Evolutionary conservation across 2,797 vertebrate genomes (phyloP).

Genomic region (Sebastes reedi): DNA sequence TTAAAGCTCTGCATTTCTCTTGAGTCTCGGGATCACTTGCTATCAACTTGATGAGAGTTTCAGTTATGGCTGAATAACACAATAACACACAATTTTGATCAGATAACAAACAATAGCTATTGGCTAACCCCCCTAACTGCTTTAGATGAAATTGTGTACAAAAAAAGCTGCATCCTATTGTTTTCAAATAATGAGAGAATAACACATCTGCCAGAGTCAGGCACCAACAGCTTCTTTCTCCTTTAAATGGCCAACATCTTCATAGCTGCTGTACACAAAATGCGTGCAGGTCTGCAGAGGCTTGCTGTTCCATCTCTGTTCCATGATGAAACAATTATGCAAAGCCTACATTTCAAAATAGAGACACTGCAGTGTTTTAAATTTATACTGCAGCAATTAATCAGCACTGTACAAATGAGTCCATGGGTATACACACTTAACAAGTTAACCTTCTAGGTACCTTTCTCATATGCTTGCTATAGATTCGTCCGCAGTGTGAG

Average conservation of each 20-base stretch:
- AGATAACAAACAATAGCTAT: neutral
- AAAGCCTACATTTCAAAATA: no score
- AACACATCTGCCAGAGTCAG: neutral
- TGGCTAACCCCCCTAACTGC: neutral
- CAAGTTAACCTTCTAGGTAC: no score
- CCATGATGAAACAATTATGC: no score
- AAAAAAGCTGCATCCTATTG: neutral
- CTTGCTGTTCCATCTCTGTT: no score
- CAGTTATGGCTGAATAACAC: neutral
- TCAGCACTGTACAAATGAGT: neutral
- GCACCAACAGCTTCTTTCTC: neutral
- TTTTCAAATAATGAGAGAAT: neutral
- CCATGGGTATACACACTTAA: neutral
- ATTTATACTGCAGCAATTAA: neutral
- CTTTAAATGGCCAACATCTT: neutral
- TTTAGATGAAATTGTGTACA: neutral
- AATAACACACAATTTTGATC: neutral
- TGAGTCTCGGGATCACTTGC: constrained; percentile 39
- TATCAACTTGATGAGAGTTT: neutral
- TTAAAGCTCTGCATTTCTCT: constrained; percentile 29
- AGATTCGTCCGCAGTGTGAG: neutral
- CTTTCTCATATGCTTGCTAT: neutral
- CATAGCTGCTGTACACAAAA: neutral
- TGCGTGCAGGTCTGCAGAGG: no score
- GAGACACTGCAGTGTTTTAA: neutral